A percentile compares a stretch with the other conserved stretches of the same genome.
Evolutionary conservation across 1,140 invertebrate genomes (phyloP).

Genomic region (Drosophila sp.): DNA sequence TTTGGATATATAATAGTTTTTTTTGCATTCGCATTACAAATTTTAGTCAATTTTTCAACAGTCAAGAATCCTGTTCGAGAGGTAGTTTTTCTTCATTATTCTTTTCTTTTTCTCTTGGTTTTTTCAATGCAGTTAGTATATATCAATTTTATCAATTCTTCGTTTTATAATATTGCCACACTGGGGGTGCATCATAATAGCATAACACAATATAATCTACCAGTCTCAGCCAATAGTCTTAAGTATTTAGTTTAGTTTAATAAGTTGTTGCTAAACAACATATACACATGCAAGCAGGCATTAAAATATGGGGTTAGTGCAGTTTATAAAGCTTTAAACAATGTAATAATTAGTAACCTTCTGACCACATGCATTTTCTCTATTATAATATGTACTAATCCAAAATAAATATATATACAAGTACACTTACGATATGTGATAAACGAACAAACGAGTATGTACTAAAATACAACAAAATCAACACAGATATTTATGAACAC

Average conservation of each 20-base stretch:
- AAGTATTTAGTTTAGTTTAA: slow-evolving; percentile 34
- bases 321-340: slow-evolving; percentile 15
- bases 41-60: slow-evolving; percentile 51
- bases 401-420: slow-evolving; percentile 17
- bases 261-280: slow-evolving; percentile 58
- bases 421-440: slow-evolving; percentile 54
- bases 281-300: slow-evolving; percentile 76
- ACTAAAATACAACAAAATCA: slow-evolving; percentile 72
- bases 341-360: slow-evolving; percentile 38
- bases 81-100: slow-evolving; percentile 53
- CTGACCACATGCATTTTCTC: slow-evolving; percentile 46
- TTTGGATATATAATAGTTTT: slow-evolving; percentile 23
- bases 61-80: slow-evolving; percentile 65
- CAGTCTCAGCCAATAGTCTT: slow-evolving; percentile 33
- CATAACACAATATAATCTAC: slow-evolving; percentile 43
- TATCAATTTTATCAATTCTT: slow-evolving; percentile 28
- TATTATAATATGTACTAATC: not conserved
- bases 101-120: slow-evolving; percentile 32
- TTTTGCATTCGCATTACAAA: slow-evolving; percentile 25
- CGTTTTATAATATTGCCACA: slow-evolving; percentile 21
- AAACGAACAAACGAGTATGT: slow-evolving; percentile 48
- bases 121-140: slow-evolving; percentile 73
- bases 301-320: slow-evolving; percentile 62
- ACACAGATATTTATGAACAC: slow-evolving; percentile 56
- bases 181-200: slow-evolving; percentile 21